Evolutionary conservation across 2,113 vertebrate genomes (phyloP), one percentile per base, ranked within the genome.

Genomic region (Tauraco erythrolophus): DNA sequence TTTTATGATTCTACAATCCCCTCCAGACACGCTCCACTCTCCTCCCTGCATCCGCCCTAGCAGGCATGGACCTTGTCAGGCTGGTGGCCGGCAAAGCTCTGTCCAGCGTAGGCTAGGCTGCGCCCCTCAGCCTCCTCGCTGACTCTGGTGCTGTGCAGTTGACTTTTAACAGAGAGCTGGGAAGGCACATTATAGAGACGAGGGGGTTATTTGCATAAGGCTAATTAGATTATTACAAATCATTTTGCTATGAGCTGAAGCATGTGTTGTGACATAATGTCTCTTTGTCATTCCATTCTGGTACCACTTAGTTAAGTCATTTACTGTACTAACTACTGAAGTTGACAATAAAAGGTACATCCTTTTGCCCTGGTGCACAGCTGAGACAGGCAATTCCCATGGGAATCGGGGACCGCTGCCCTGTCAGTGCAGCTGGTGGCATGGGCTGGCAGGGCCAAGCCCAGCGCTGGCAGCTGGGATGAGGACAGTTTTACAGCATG

Each of bases 201-300:
- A 98, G 97, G 97, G 95, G 96, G 96, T 98, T 99, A 98, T 99
- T 99, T 99, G 98, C 98, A 98, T 98, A 98, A 98, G 98, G 97
- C 98, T 99, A 99, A 99, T 99, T 98, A 99, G 98, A 98, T 98
- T 98, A 99, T 99, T 99, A 98, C 98, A 98, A 98, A 98, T 98
- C 98, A 98, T 99, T 98, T 99, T 98, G 98, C 98, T 98, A 98
- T 98, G 98, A 98, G 98, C 98, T 98, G 94, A 95, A 98, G 98
- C 98, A 97, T 98, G 98, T 98, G 98, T 98, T 97, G 96, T 97
- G 98, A 98, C 97, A 97, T 97, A 97, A 97, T 95, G 97, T 98
- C 96, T 97, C 97, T 95, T 95, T 97, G 96, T 97, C 98, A 95
- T 97, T 89, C 97, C 97, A 97, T 98, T 98, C 98, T 97, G 98